A percentile compares a stretch with the other conserved stretches of the same genome.
phyloP scores from a whole-genome alignment of 53 echinoderm and acorn worm genomes.

The Zoroaster sp. region DNA sequence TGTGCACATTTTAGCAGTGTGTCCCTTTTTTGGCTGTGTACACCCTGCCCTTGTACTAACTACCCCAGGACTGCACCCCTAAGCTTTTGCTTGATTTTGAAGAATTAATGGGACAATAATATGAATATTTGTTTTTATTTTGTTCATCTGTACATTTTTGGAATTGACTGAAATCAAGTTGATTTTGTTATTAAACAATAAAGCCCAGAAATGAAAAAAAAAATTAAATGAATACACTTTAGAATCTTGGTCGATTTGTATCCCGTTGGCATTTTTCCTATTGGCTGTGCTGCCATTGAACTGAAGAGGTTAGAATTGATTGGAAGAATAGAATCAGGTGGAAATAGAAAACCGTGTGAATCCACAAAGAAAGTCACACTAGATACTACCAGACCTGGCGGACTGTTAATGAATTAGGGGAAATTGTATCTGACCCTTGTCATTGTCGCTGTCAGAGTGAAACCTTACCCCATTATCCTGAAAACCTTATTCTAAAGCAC shows the following conservation, averaged over 20 bases:
- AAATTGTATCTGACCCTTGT: constrained; percentile 54
- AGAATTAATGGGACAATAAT: too few species aligned
- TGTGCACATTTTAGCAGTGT: too few species aligned
- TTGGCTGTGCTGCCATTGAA: background rate
- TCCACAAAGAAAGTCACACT: constrained; percentile 42
- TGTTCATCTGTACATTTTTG: too few species aligned
- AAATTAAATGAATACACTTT: background rate
- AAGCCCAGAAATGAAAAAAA: background rate
- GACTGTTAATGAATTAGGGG: constrained; percentile 46
- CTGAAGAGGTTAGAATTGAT: constrained; percentile 29
- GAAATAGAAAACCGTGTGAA: constrained; percentile 15
- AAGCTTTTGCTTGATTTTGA: too few species aligned
- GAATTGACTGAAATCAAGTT: background rate
- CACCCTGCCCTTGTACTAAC: too few species aligned
- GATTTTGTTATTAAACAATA: background rate
- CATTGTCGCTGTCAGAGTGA: constrained; percentile 15
- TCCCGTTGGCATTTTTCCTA: constrained; percentile 17
- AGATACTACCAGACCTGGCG: background rate
- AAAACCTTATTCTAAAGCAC: background rate
- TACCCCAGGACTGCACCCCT: too few species aligned
- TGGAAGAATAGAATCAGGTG: background rate
- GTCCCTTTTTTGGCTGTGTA: too few species aligned
- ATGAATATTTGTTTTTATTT: too few species aligned
- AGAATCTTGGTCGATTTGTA: constrained; percentile 48
- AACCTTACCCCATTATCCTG: background rate